Base-by-base conservation (phyloP, 2,797 vertebrate genomes). In the Parotocinclus haroldoi region DNA sequence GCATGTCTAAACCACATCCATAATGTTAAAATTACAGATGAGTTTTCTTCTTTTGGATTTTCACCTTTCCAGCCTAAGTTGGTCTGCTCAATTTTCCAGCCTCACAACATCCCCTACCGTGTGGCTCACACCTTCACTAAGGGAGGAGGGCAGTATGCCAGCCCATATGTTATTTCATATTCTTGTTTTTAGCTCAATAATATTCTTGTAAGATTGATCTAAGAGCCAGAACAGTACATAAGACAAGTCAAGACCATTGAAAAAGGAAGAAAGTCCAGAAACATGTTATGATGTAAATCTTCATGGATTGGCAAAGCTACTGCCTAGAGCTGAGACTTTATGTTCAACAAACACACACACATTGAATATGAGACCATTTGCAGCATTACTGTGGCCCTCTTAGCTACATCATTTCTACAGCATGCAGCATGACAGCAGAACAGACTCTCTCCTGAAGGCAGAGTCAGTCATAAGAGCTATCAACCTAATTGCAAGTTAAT, bases 401-500 rank as follows among this genome's bases (percentile, higher is more conserved):
- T 54, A 74, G 63, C 65, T 58, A 44, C 49, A 69, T 69, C 72
- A 72, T 71, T 66, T 77, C 72, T 60, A 16, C 53, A 42, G 59
- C 52, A 14, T 55, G 52, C 56, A 54, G 72, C 63, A 68, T 61
- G 69, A 67, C 67, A 73, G 63, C 55, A 64, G 53, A 70, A 52
- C 69, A 65, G 52, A 45, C 73, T 68, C 48, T 48, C 54, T 73
- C 73, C 73, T 64, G 49, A 72, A 72, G 76, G 67, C 73, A 75
- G 73, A 78, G 67, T 63, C 73, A 71, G 62, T 75, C 71, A 62
- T 71, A 76, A 77, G 70, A 78, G 76, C 75, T 66, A 77, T 80
- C 71, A 63, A 79, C 71, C 56, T 77, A 77, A 80, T 80, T 77
- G 77, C 75, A 74, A 79, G 49, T 75, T 80, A 78, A 78, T 77